Evolutionary conservation across 2,888 invertebrate species (phyloP).

Genomic region (Perdita meconis): DNA sequence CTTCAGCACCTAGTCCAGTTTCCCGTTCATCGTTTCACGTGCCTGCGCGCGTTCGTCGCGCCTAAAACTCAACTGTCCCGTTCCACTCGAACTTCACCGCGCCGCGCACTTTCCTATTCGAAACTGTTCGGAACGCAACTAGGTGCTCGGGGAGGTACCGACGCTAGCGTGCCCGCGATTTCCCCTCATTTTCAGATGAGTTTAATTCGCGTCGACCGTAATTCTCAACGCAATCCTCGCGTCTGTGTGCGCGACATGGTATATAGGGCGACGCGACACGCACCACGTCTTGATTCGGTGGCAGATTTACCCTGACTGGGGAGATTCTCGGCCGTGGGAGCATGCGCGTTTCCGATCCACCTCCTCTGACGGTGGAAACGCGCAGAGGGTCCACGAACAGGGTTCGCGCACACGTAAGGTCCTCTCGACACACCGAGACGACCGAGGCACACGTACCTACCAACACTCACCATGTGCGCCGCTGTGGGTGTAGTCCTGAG

Average conservation of each 20-base stretch:
- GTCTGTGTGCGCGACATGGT: constrained; percentile 70
- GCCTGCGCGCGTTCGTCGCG: not conserved
- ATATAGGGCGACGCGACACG: constrained; percentile 71
- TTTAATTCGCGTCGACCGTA: not conserved
- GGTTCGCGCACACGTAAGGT: constrained; percentile 51
- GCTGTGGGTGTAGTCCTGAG: constrained; percentile 35
- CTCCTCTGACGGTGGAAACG: constrained; percentile 72
- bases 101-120: constrained; percentile 15
- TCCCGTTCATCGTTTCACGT: constrained; percentile 13
- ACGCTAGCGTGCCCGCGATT: not conserved
- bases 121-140: constrained; percentile 11
- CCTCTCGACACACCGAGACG: constrained; percentile 36
- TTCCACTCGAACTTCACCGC: not conserved
- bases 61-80: no score
- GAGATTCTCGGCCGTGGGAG: constrained; percentile 80
- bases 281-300: constrained; percentile 82
- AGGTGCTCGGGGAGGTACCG: not conserved
- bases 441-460: constrained; percentile 22
- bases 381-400: constrained; percentile 65
- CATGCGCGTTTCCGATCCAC: constrained; percentile 81
- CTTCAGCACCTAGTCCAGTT: not conserved
- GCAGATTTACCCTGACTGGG: constrained; percentile 83
- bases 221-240: constrained; percentile 28
- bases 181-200: constrained; percentile 8
- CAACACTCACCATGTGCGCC: constrained; percentile 4